Percentiles rank a stretch among this genome's conserved stretches.
Evolutionary conservation across 30 jellyfish, hydroid and myxozoan genomes (phyloP).

Genomic region (Mastigias papua): DNA sequence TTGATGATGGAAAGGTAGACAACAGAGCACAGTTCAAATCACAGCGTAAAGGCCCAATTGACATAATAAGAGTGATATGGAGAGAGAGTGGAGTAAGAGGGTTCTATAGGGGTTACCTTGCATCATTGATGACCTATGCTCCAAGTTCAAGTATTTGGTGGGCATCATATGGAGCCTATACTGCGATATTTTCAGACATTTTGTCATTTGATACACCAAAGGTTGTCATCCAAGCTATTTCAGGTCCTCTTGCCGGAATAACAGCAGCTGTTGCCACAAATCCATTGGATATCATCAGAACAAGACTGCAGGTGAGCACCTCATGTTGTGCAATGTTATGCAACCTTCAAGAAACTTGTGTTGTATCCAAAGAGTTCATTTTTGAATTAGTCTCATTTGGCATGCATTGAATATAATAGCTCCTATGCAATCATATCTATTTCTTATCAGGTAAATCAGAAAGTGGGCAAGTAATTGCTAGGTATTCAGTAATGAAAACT

Average conservation of each 20-base stretch:
- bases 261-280: constrained; percentile 85
- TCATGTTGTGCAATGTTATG: too few species aligned
- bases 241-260: constrained; percentile 91
- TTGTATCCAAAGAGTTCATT: too few species aligned
- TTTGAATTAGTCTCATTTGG: too few species aligned
- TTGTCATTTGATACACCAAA: constrained; percentile 83
- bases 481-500: too few species aligned
- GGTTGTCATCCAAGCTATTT: constrained; percentile 78
- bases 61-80: constrained; percentile 62
- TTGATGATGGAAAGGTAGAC: not conserved
- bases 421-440: too few species aligned
- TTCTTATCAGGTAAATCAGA: too few species aligned
- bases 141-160: constrained; percentile 99
- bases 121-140: constrained; percentile 92
- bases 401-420: too few species aligned
- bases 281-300: constrained; percentile 93
- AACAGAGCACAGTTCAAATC: not conserved
- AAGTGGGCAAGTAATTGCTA: too few species aligned
- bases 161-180: constrained; percentile 91
- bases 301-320: constrained; percentile 89
- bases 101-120: constrained; percentile 94
- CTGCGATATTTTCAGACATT: constrained; percentile 62
- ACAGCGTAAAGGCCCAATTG: constrained; percentile 49
- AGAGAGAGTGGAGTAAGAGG: constrained; percentile 85
- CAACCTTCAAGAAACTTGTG: too few species aligned